Evolutionary conservation across 1,140 invertebrate species (phyloP), one percentile per base, ranked within the genome.

Genomic region (Aphelenchoides avenae): DNA sequence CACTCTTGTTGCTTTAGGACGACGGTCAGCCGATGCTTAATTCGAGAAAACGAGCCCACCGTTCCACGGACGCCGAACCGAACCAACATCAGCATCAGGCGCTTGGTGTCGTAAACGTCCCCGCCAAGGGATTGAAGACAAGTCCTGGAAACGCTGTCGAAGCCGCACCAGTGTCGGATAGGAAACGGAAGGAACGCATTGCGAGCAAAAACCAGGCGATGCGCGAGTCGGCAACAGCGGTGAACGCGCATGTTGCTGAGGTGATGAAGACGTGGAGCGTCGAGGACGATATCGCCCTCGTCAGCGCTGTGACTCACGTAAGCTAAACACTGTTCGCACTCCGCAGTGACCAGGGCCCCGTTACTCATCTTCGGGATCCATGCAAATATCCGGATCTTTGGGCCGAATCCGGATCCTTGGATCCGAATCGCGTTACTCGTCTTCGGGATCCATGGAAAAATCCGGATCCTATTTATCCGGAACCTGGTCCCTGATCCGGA

Each of bases 261-360:
- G 89, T 92, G 81, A 79, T 94, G 9, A 91, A 91, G 0, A 81
- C 89, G 60, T 98, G 93, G 92, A 95, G 95, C 78, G 89, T 92
- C 13, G 87, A 88, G 29, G 94, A 98, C 82, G 94, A 97, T 81
- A 80, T 96, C 5, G 86, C 89, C 2, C 80, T 98, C 1, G 90
- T 97, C 57, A 86, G 89, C 66, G 89, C 89, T 61, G 88, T 95
- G 7, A 87, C 91, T 73, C 92, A 96, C 79, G 87, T 89, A 78
- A 80, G 77, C 41, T 57, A 11, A 57, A 61, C 9, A 42, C n/a
- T n/a, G n/a, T n/a, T n/a, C n/a, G n/a, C n/a, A n/a, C n/a, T n/a
- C n/a, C n/a, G n/a, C n/a, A n/a, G n/a, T n/a, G n/a, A n/a, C n/a
- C n/a, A n/a, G n/a, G n/a, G n/a, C n/a, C n/a, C n/a, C n/a, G n/a